Base-by-base conservation (phyloP, 2,113 vertebrate species). In the Pelusios castaneus region DNA sequence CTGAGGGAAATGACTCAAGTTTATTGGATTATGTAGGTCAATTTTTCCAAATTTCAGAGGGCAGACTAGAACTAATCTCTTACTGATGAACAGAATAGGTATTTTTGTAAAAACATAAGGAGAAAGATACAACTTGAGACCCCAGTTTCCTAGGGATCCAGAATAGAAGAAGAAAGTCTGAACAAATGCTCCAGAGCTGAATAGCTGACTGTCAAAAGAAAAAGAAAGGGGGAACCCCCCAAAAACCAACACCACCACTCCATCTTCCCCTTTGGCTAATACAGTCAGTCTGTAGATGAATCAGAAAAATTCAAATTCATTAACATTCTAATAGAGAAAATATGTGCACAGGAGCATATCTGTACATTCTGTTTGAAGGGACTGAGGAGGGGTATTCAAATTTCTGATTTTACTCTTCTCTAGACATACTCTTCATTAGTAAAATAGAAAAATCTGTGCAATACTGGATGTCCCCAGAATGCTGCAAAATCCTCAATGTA, bases 101-200 rank as follows among this genome's bases (percentile, higher is more conserved):
- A 82, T 85, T 85, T 75, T 54, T 76, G 73, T 94, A 91, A 10
- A 54, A 49, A 92, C 31, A 82, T 78, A 95, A 92, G 67, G 45
- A 10, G 91, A 94, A 95, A 88, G 16, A 27, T 31, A 25, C 21
- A 6, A 80, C 86, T 92, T 93, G 45, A 52, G 5, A 82, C 93
- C 58, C 80, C 60, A 3, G 6, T 92, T 75, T 94, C 51, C 31
- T 11, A 94, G n/a, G 78, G 94, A 56, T 10, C 10, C n/a, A 78
- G 22, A 45, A 93, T 10, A 89, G 27, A 75, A 6, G 54, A 85
- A 84, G 38, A 93, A 63, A 73, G 77, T 83, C 29, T 63, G 34
- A 91, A 83, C 0, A 92, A 43, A 78, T 55, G 1, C 63, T n/a
- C 81, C 38, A 81, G 82, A 82, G 3, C 4, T 91, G 84, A 67